Evolutionary conservation across 64 coral and sea anemone species (phyloP).

Genomic region (Stichodactyla helianthus): DNA sequence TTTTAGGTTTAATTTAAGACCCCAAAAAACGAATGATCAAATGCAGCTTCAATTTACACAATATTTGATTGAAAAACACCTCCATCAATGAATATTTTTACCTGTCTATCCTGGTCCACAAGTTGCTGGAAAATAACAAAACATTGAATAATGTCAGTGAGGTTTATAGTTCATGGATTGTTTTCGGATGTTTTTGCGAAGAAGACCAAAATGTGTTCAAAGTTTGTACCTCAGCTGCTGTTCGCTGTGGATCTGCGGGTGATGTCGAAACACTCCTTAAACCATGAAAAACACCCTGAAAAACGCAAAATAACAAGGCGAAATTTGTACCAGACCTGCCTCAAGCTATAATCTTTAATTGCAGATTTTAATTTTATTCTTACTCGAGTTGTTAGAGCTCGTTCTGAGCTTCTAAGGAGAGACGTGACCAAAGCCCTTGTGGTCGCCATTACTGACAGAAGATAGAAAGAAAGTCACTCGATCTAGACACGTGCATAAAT

Average conservation of each 20-base stretch:
- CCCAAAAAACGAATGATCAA: neutral
- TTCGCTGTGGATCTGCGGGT: neutral
- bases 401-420: conserved; percentile 13
- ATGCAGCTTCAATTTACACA: neutral
- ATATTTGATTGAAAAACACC: neutral
- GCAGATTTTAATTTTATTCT: neutral
- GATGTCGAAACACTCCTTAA: conserved; percentile 10
- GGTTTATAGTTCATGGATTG: neutral
- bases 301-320: neutral
- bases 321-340: neutral
- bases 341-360: neutral
- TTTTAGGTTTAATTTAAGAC: too few species aligned
- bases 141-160: neutral
- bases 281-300: conserved; percentile 3
- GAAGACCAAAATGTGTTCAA: too few species aligned
- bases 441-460: neutral
- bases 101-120: conserved; percentile 5
- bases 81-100: neutral
- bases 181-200: neutral
- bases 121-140: neutral
- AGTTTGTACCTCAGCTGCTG: conserved; percentile 14
- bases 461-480: neutral
- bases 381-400: conserved; percentile 18
- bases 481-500: neutral
- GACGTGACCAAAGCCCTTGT: neutral